Base-by-base conservation (phyloP, 1,140 invertebrate species). In the Anastrepha ludens region DNA sequence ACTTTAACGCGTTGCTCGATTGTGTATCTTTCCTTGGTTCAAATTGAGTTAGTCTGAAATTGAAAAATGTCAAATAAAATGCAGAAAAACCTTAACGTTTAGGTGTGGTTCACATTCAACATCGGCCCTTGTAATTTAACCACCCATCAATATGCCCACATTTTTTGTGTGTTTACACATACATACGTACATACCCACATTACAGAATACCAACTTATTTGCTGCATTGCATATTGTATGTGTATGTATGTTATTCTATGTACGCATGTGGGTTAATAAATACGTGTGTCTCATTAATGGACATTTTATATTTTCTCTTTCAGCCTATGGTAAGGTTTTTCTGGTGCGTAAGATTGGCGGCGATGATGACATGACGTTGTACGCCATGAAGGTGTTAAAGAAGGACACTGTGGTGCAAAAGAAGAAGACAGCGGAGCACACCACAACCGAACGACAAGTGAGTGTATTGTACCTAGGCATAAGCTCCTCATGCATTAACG, bases 301-400 rank as follows among this genome's bases (percentile, higher is more conserved):
- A 74, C 44, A 74, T 60, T 78, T 60, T 64, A 55, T 55, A 55
- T 85, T n/a, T 55, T 87, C 13, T 47, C 47, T 88, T 96, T 20
- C 94, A 98, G 98, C 98, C 55, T 99, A 99, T 93, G 98, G 98
- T 89, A 98, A 98, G 94, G 98, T 99, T 88, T 99, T 98, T 94
- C 94, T 98, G 90, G 98, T 98, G 60, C 95, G 97, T 87, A 98
- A 98, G 94, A 94, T 95, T 89, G 96, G 95, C 47, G 96, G 97
- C 44, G 94, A 95, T 8, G 98, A 99, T 94, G 95, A 96, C 89
- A 96, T 97, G 1, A 96, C 96, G 88, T 94, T 98, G 17, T 99
- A 98, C 94, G 98, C 98, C 11, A 98, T 99, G 98, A 99, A 99
- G 93, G 97, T 99, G 62, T 94, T 99, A 89, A 98, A 97, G 91